Evolutionary conservation across 2,797 vertebrate species (phyloP), one percentile per base, ranked within the genome.

Genomic region (Mareca penelope): DNA sequence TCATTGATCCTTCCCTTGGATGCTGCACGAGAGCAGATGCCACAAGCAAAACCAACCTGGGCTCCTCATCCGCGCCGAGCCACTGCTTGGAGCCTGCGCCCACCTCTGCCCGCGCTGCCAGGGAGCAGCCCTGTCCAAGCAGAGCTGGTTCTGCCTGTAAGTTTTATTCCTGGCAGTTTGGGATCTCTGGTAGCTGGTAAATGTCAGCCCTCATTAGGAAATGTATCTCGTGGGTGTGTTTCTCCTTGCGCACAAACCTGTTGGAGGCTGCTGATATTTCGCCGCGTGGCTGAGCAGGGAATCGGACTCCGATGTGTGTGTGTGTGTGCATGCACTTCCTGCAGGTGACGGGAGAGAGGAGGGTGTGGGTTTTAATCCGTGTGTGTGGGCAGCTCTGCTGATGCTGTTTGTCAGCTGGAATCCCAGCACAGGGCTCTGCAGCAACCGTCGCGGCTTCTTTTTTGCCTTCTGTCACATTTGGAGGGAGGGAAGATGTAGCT

Each of bases 401-500:
- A 56, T 80, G n/a, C 53, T 85, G 71, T 88, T 97, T 94, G 73
- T 92, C 85, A 93, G 90, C 92, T 90, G 96, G 91, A 94, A 91
- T 86, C 33, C 59, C 92, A 89, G 86, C 79, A 56, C 22, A 48
- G 75, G 76, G 80, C 91, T 93, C 85, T 94, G 92, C 93, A 1
- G 73, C 33, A 61, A 40, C 37, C 85, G 89, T 3, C 3, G 1
- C 1, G 0, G 42, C 53, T 88, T 81, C 87, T 53, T 85, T 86
- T 88, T 85, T 57, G 61, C 94, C 90, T 97, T 94, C 83, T 90
- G 93, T 96, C 93, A 92, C 76, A 59, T 95, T 96, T 67, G 75
- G 94, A 95, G 88, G 91, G 95, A 96, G 85, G 96, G 94, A 96
- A 95, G 94, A 96, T 78, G 67, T 70, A 95, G 93, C 90, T 28